Percentiles rank a stretch among this genome's conserved stretches.
Evolutionary conservation across 2,113 vertebrate species (phyloP).

Genomic region (Spilogale gracilis): DNA sequence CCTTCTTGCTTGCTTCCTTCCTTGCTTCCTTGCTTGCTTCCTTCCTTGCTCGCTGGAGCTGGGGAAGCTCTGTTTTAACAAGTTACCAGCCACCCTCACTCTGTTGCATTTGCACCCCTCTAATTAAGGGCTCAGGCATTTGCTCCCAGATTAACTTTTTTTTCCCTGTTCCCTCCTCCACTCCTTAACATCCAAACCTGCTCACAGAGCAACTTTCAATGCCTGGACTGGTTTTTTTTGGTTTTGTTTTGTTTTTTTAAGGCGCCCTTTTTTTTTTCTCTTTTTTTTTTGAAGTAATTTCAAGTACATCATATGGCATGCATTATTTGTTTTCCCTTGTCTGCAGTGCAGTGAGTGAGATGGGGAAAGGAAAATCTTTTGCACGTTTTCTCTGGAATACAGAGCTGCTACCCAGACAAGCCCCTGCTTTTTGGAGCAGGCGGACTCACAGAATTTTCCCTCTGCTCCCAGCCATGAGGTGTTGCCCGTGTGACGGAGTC

Average conservation of each 20-base stretch:
- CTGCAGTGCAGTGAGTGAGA: conserved; percentile 59
- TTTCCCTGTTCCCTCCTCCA: conserved; percentile 78
- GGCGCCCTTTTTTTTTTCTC: background rate
- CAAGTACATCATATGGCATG: conserved; percentile 60
- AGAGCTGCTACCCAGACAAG: background rate
- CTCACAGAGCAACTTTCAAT: conserved; percentile 75
- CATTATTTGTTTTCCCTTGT: conserved; percentile 56
- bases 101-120: conserved; percentile 84
- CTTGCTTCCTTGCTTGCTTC: conserved; percentile 88
- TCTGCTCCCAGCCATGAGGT: background rate
- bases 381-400: background rate
- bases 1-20: conserved; percentile 90
- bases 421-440: background rate
- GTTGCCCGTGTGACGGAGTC: background rate
- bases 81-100: conserved; percentile 87
- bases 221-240: conserved; percentile 63
- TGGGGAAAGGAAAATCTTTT: conserved; percentile 72
- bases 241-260: conserved; percentile 46
- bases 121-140: conserved; percentile 88
- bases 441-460: conserved; percentile 38
- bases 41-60: conserved; percentile 88
- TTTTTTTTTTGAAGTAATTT: conserved; percentile 70
- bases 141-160: conserved; percentile 87
- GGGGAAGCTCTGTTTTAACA: conserved; percentile 92
- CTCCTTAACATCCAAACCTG: conserved; percentile 71